Percentiles rank a stretch among this genome's conserved stretches.
Conservation (phyloP, 1,140 invertebrate genomes). For the Magallana angulata region DNA sequence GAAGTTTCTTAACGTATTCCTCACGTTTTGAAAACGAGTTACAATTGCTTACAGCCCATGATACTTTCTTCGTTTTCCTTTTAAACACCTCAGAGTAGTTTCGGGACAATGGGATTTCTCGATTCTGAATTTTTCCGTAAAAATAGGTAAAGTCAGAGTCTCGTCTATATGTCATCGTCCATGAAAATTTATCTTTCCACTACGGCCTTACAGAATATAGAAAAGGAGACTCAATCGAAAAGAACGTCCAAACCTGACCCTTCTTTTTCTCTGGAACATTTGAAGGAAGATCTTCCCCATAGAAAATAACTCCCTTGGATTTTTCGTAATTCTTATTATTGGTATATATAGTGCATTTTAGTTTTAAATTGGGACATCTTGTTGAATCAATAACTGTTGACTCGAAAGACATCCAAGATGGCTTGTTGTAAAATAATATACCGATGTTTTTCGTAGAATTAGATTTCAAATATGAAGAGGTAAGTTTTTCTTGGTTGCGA, state of each 20-base stretch:
- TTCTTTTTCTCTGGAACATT: background rate
- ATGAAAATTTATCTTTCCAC: slow-evolving; percentile 64
- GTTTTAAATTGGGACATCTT: background rate
- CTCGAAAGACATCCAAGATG: background rate
- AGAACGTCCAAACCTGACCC: slow-evolving; percentile 11
- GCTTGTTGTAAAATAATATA: background rate
- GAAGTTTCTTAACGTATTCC: slow-evolving; percentile 81
- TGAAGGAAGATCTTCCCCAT: too few relatives aligned
- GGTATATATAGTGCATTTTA: background rate
- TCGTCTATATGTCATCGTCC: slow-evolving; percentile 67
- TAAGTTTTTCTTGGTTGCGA: too few relatives aligned
- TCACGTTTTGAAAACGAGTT: slow-evolving; percentile 80
- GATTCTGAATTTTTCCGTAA: slow-evolving; percentile 53
- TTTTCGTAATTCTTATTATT: background rate
- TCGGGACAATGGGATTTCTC: background rate
- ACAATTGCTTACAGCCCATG: slow-evolving; percentile 85
- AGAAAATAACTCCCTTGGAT: background rate
- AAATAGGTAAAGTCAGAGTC: slow-evolving; percentile 65
- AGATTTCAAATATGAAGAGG: too few relatives aligned
- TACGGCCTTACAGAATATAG: background rate
- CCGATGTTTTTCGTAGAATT: too few relatives aligned
- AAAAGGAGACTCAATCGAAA: slow-evolving; percentile 12
- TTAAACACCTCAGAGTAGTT: slow-evolving; percentile 45
- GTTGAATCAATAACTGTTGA: background rate
- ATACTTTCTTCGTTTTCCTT: slow-evolving; percentile 75